A percentile compares a stretch with the other conserved stretches of the same genome.
Evolutionary conservation across 2,888 invertebrate species (phyloP).

Genomic region (Tholera decimalis): DNA sequence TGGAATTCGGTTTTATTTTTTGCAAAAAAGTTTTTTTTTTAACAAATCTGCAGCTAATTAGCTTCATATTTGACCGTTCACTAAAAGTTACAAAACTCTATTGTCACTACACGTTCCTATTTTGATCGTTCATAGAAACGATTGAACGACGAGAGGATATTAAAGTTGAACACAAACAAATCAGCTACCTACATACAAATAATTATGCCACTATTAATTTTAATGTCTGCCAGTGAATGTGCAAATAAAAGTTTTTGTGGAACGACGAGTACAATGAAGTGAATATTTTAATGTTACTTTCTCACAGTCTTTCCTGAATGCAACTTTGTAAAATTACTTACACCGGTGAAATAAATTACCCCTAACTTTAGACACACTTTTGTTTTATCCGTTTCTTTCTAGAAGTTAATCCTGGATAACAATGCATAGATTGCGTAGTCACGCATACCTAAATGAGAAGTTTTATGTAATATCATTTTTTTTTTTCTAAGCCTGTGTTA

Average conservation of each 20-base stretch:
- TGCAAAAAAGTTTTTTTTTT: no score
- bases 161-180: conserved; percentile 2
- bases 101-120: not conserved
- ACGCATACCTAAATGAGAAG: not conserved
- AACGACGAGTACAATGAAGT: conserved; percentile 58
- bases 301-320: conserved; percentile 59
- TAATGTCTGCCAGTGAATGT: conserved; percentile 48
- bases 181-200: conserved; percentile 11
- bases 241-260: conserved; percentile 49
- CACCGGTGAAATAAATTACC: conserved; percentile 50
- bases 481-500: no score
- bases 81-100: no score
- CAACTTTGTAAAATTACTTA: conserved; percentile 63
- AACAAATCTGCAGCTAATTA: no score
- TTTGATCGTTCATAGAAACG: not conserved
- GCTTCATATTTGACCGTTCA: no score
- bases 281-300: conserved; percentile 66
- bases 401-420: not conserved
- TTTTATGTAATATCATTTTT: no score
- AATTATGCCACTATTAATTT: conserved; percentile 36
- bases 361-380: conserved; percentile 21
- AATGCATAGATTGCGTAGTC: not conserved
- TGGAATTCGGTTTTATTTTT: no score
- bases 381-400: conserved; percentile 3
- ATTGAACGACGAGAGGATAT: no score